Evolutionary conservation across 2,797 vertebrate genomes (phyloP).

Genomic region (Siniperca obscura): DNA sequence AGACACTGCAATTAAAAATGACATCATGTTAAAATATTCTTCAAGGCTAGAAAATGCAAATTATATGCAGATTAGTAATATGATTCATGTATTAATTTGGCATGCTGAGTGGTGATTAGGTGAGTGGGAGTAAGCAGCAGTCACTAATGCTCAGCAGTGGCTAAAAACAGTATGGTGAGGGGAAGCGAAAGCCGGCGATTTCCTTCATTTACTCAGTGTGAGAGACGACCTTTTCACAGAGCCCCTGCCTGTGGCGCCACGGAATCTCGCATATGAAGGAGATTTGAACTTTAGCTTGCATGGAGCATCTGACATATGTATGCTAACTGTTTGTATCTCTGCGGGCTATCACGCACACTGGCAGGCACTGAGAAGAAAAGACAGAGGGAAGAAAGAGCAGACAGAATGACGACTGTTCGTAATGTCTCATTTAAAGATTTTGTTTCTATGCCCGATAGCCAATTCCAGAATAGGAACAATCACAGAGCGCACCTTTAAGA

Average conservation of each 20-base stretch:
- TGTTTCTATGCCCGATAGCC: background rate
- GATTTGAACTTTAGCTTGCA: conserved; percentile 63
- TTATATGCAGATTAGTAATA: conserved; percentile 68
- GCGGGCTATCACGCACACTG: conserved; percentile 19
- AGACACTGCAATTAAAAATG: conserved; percentile 28
- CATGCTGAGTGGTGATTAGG: conserved; percentile 66
- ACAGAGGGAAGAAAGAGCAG: conserved; percentile 4
- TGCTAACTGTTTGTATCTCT: conserved; percentile 56
- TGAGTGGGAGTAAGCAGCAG: conserved; percentile 60
- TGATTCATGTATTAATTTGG: conserved; percentile 67
- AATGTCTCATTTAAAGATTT: conserved; percentile 42
- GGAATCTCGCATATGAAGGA: conserved; percentile 33
- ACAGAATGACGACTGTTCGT: background rate
- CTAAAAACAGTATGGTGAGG: conserved; percentile 30
- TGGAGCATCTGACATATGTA: conserved; percentile 67
- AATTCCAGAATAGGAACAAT: background rate
- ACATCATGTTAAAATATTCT: conserved; percentile 49
- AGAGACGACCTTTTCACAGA: conserved; percentile 68
- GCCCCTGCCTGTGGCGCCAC: conserved; percentile 45
- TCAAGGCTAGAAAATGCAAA: conserved; percentile 61
- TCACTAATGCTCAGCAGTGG: conserved; percentile 27
- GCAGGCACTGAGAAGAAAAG: background rate
- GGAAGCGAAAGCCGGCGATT: conserved; percentile 8
- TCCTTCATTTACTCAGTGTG: conserved; percentile 42
- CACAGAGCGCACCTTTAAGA: background rate